Evolutionary conservation across 2,113 vertebrate genomes (phyloP).

Genomic region (Dolichallabes microphthalmus): DNA sequence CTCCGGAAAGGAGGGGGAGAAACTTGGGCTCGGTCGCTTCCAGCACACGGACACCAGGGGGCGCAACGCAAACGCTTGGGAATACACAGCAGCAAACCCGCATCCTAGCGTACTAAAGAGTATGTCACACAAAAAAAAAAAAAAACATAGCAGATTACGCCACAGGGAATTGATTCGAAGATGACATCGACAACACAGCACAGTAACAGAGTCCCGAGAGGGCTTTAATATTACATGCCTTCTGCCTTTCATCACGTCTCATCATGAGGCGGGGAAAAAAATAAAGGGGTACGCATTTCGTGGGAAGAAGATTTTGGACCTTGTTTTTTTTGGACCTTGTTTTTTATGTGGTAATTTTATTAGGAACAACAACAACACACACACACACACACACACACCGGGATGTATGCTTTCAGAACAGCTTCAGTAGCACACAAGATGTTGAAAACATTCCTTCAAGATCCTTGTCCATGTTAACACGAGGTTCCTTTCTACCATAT

Average conservation of each 20-base stretch:
- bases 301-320: background rate
- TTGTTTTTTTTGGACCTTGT: too few species aligned
- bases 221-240: background rate
- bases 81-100: background rate
- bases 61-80: slow-evolving; percentile 56
- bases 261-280: background rate
- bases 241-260: background rate
- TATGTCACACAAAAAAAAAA: background rate
- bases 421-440: too few species aligned
- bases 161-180: slow-evolving; percentile 4
- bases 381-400: background rate
- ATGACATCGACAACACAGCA: background rate
- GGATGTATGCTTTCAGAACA: too few species aligned
- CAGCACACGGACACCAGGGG: slow-evolving; percentile 63
- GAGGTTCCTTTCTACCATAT: too few species aligned
- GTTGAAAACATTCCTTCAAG: too few species aligned
- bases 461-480: too few species aligned
- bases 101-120: background rate
- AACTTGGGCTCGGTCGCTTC: slow-evolving; percentile 56
- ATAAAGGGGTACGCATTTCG: background rate
- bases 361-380: background rate
- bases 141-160: background rate
- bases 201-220: background rate
- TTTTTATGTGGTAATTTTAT: background rate
- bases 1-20: slow-evolving; percentile 65